phyloP scores from a whole-genome alignment of 2,113 vertebrate genomes.

The Calyptomena viridis region DNA sequence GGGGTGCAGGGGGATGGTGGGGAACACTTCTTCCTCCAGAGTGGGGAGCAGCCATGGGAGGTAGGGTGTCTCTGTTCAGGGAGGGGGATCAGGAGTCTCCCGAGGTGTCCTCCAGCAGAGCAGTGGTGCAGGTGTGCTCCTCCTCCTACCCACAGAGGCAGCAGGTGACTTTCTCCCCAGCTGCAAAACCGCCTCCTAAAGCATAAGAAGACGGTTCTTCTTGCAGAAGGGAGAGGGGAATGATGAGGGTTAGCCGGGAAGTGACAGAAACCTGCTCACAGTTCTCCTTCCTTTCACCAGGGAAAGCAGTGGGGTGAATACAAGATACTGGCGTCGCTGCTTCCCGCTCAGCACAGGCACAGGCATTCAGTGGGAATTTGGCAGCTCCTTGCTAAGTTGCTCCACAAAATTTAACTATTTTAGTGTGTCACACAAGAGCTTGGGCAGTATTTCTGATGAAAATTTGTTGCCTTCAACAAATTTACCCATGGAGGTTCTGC shows the following conservation, averaged over 20 bases:
- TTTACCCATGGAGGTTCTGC: not conserved
- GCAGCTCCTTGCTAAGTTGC: not conserved
- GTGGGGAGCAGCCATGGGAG: not conserved
- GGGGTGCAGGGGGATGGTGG: not conserved
- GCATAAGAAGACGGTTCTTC: not conserved
- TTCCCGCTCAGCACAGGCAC: not conserved
- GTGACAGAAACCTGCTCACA: not conserved
- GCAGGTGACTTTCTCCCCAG: not conserved
- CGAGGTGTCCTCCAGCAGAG: not conserved
- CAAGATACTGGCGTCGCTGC: not conserved
- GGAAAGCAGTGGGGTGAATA: not conserved
- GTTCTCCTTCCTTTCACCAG: not conserved
- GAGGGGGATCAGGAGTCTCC: not conserved
- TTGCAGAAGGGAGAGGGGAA: no score
- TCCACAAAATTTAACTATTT: fast-evolving
- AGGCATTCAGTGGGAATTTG: fast-evolving
- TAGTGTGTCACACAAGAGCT: not conserved
- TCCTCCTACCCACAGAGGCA: not conserved
- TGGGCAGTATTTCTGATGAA: not conserved
- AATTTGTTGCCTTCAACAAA: not conserved
- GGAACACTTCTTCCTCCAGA: not conserved
- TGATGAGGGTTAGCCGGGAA: not conserved
- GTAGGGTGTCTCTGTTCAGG: no score
- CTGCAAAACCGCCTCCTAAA: not conserved
- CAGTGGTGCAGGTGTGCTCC: not conserved